Base-by-base conservation (phyloP, 2,797 vertebrate species). In the Antrozous pallidus region DNA sequence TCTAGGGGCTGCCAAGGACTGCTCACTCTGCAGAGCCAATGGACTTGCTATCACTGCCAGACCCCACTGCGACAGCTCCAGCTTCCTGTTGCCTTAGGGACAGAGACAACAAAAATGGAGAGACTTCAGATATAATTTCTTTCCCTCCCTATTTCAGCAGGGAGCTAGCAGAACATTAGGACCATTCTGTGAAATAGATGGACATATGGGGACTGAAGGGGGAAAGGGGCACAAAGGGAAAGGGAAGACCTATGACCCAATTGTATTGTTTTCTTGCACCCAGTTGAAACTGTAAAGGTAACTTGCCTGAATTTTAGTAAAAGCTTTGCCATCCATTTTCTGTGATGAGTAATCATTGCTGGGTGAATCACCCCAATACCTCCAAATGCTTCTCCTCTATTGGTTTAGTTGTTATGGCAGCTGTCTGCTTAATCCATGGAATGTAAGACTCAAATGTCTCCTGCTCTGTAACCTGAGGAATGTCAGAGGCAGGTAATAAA, bases 401-500 rank as follows among this genome's bases (percentile, higher is more conserved):
- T 49, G 78, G 85, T 88, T 96, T 58, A 86, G 45, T 92, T 90
- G 54, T 86, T 84, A 70, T 69, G 28, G n/a, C 67, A 78, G 56
- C 40, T 82, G 63, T 95, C 51, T 40, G 73, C 74, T 92, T 90
- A 71, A 58, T 90, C 33, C 20, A 49, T 51, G 78, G 54, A 61
- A 33, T 24, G 33, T 0, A 36, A 86, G 54, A 49, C n/a, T 91
- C 79, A n/a, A 47, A 70, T 1, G 14, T 45, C 20, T 24, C 79
- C 65, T 93, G 65, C 40, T 91, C 82, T 96, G 94, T 96, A 94
- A 93, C 69, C 86, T 88, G 94, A 93, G 80, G 38, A 90, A 83
- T 94, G 79, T 69, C 58, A 80, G 79, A 93, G 82, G 82, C 97
- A 94, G 82, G 75, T 94, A 97, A 97, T 97, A 97, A 97, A 96